phyloP scores from a whole-genome alignment of 2,888 invertebrate species.

The Catonia carolina region DNA sequence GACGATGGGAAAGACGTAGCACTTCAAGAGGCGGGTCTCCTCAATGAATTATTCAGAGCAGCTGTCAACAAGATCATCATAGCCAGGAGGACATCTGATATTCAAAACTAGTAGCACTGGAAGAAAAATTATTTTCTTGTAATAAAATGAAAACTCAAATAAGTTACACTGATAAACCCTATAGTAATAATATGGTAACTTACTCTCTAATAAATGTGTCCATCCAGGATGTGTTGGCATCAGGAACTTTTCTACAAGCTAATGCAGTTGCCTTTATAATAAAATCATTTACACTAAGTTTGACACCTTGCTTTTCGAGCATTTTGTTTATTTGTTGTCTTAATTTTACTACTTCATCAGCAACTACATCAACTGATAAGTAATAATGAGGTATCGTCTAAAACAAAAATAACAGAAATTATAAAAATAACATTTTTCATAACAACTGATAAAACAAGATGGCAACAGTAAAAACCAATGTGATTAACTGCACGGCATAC shows the following conservation, averaged over 20 bases:
- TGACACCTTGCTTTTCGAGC: constrained; percentile 70
- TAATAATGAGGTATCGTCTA: constrained; percentile 97
- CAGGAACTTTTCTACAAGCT: constrained; percentile 83
- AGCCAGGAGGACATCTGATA: no score
- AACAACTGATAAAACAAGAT: neutral
- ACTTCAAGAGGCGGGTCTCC: no score
- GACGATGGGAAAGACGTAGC: no score
- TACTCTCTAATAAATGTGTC: constrained; percentile 87
- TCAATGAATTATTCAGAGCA: no score
- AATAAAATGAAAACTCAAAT: no score
- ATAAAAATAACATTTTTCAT: neutral
- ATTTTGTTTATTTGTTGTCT: constrained; percentile 72
- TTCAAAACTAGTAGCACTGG: no score
- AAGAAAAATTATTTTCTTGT: no score
- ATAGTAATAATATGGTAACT: no score
- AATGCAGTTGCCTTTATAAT: constrained; percentile 89
- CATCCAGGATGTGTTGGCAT: constrained; percentile 94
- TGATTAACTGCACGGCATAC: no score
- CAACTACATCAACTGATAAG: constrained; percentile 73
- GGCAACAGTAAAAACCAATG: no score
- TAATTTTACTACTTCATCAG: constrained; percentile 67
- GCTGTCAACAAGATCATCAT: no score
- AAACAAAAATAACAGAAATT: constrained; percentile 24
- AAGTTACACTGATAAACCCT: no score
- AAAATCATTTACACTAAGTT: constrained; percentile 92